A percentile compares a stretch with the other conserved stretches of the same genome.
phyloP scores from a whole-genome alignment of 2,888 invertebrate species.

The Axea sp. region DNA sequence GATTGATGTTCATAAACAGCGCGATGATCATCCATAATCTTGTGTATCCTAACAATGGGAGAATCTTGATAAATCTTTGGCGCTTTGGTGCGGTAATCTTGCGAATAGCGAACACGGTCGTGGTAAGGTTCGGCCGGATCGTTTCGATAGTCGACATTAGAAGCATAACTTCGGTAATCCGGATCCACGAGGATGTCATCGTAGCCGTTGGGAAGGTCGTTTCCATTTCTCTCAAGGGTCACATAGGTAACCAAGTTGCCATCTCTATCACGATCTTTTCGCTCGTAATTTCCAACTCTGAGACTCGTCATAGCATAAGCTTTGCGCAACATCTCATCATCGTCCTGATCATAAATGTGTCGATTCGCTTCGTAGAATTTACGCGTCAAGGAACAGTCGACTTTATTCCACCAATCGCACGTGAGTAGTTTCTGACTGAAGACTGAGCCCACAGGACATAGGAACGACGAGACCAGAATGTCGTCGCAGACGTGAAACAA shows the following conservation, averaged over 20 bases:
- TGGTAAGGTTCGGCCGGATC: conserved; percentile 53
- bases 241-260: conserved; percentile 56
- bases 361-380: conserved; percentile 79
- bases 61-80: conserved; percentile 66
- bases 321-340: conserved; percentile 82
- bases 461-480: conserved; percentile 82
- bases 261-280: conserved; percentile 65
- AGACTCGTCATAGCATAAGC: conserved; percentile 82
- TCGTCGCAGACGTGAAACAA: conserved; percentile 84
- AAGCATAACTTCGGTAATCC: conserved; percentile 57
- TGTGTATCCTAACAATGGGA: conserved; percentile 66
- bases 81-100: conserved; percentile 55
- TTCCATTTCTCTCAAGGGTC: conserved; percentile 57
- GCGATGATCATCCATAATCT: conserved; percentile 58
- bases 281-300: conserved; percentile 75
- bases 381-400: conserved; percentile 81
- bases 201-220: conserved; percentile 67
- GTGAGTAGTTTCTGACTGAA: conserved; percentile 85
- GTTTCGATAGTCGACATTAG: conserved; percentile 55
- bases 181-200: conserved; percentile 64
- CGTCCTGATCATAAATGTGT: conserved; percentile 76
- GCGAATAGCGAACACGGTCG: conserved; percentile 60
- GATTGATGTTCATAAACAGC: conserved; percentile 52
- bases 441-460: conserved; percentile 85
- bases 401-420: conserved; percentile 86